A percentile compares a stretch with the other conserved stretches of the same genome.
phyloP scores from a whole-genome alignment of 1,140 invertebrate species.

The Rhopalosiphum maidis region DNA sequence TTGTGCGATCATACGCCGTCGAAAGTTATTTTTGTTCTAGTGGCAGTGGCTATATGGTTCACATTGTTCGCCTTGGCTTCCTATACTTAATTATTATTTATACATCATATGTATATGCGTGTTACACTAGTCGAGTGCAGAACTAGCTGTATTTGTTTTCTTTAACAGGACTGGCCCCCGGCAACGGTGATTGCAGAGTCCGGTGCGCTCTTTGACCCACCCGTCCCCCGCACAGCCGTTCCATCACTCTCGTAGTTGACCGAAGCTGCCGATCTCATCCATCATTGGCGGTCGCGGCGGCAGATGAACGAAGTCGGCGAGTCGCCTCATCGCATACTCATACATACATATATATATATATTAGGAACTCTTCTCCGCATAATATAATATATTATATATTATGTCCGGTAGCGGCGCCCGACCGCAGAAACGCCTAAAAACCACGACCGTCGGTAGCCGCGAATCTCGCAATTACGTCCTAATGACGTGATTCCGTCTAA shows the following conservation, averaged over 20 bases:
- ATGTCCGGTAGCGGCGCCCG: neutral
- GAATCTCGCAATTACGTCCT: conserved; percentile 7
- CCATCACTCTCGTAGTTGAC: neutral
- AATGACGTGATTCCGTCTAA: conserved; percentile 35
- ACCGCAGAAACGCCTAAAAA: conserved; percentile 15
- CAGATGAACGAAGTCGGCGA: neutral
- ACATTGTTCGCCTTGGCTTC: too few relatives aligned
- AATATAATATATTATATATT: neutral
- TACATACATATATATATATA: too few relatives aligned
- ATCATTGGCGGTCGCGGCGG: neutral
- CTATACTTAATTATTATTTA: neutral
- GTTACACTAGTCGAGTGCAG: neutral
- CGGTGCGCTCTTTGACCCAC: neutral
- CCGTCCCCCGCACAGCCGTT: too few relatives aligned
- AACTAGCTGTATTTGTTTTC: neutral
- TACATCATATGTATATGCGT: neutral
- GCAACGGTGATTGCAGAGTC: neutral
- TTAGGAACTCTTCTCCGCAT: neutral
- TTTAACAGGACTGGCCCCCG: neutral
- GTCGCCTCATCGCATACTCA: neutral
- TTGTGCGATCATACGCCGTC: too few relatives aligned
- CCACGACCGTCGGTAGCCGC: neutral
- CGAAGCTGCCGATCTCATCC: neutral
- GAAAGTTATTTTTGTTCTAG: neutral
- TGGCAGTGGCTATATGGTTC: neutral